These are phyloP conservation scores for Pygocentrus nattereri DNA, from an alignment of 2,797 vertebrate genomes.

Conservation along the genomic window DNA sequence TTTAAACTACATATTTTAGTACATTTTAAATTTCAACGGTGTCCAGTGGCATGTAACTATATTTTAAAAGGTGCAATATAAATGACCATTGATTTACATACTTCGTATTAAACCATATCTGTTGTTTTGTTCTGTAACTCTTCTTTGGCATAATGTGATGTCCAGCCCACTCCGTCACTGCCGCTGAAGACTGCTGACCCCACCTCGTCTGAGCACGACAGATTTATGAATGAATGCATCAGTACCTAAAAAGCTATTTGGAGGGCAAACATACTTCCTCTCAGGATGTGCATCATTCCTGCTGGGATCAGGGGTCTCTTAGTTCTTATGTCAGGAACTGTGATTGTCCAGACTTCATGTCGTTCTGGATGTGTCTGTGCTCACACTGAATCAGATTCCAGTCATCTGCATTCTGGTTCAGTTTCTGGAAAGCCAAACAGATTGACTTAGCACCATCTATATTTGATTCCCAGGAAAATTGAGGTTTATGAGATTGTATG, in stretches of 20 bases:
- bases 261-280: conserved; percentile 47
- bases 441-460: background rate
- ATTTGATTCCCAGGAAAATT: background rate
- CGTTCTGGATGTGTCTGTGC: conserved; percentile 13
- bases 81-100: background rate
- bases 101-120: background rate
- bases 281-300: conserved; percentile 58
- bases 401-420: background rate
- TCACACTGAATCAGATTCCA: background rate
- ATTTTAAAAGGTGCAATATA: background rate
- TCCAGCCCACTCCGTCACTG: background rate
- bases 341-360: background rate
- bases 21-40: too few species aligned
- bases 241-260: conserved; percentile 43
- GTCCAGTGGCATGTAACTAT: background rate
- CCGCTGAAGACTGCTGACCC: conserved; percentile 15
- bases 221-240: conserved; percentile 54
- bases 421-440: background rate
- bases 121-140: background rate
- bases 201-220: conserved; percentile 39
- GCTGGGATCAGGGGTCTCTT: conserved; percentile 32
- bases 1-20: too few species aligned
- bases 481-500: background rate
- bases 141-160: background rate
- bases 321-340: conserved; percentile 28